Evolutionary conservation across 2,113 vertebrate species (phyloP).

Genomic region (western clawed frog (Xenopus tropicalis)): DNA sequence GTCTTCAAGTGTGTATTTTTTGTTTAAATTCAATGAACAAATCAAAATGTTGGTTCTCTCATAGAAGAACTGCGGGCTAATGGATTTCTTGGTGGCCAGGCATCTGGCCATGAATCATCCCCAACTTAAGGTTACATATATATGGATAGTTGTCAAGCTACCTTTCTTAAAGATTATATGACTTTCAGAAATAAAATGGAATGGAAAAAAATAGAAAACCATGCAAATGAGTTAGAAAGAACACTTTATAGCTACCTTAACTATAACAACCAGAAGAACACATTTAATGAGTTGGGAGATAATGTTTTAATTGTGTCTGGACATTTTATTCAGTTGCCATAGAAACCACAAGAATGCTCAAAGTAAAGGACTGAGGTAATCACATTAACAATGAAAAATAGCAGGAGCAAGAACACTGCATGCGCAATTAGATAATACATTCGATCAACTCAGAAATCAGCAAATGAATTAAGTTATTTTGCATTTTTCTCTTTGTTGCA

Average conservation of each 20-base stretch:
- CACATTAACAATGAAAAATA: conserved; percentile 22
- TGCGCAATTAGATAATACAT: conserved; percentile 32
- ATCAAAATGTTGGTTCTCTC: no score
- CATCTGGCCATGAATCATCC: no score
- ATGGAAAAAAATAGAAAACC: no score
- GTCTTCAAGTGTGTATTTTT: no score
- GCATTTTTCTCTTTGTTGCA: background rate
- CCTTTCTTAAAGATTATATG: no score
- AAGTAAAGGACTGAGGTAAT: conserved; percentile 32
- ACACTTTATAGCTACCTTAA: conserved; percentile 1
- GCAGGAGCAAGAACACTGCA: conserved; percentile 13
- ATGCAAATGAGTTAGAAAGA: no score
- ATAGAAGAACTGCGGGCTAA: no score
- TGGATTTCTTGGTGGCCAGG: no score
- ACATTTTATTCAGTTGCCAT: conserved; percentile 42
- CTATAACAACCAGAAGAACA: conserved; percentile 28
- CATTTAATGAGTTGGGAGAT: conserved; percentile 35
- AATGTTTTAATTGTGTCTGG: conserved; percentile 43
- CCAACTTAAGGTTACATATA: no score
- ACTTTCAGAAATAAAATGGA: no score
- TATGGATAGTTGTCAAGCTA: no score
- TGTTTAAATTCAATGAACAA: no score
- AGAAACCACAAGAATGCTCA: conserved; percentile 37
- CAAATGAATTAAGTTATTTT: conserved; percentile 8
- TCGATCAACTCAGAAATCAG: conserved; percentile 10